Base-by-base conservation (phyloP, 2,888 invertebrate species). In the Malthinus seriepunctatus region DNA sequence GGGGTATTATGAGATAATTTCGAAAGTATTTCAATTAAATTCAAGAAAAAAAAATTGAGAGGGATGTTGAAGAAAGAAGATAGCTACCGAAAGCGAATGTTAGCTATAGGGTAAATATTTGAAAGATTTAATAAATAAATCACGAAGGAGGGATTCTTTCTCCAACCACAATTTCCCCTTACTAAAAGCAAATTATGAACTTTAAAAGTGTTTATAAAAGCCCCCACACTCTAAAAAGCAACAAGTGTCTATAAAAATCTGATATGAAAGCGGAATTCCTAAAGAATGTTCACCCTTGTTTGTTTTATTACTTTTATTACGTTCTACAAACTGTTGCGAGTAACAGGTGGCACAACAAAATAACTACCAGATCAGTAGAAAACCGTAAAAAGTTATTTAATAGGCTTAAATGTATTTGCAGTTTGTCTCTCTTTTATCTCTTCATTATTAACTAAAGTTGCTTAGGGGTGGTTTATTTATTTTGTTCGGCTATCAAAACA, bases 121-220 rank as follows among this genome's bases (percentile, higher is more conserved):
- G 33, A 32, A 14, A 47, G 33, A 45, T 31, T 47, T 48, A 54
- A 47, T 54, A 53, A 53, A 53, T 53, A 38, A 54, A 54, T 38
- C 54, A 54, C 37, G 38, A 51, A 59, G 54, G 79, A 79, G 81
- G 70, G 70, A 62, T 62, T 79, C 79, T 42, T 42, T 81, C 66
- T 78, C 67, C 78, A 79, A 64, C 71, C 79, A 78, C 80, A 81
- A 81, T 81, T 81, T 81, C 81, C 82, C 81, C 81, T 81, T 80
- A 78, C 80, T 81, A 81, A 81, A 42, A 81, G 81, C 81, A 81
- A 79, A 81, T 80, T 79, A 76, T 73, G 71, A 61, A 62, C 62
- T 63, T 63, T 56, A 58, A 65, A 60, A 62, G 63, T 68, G 69
- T 71, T 70, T 59, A 59, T 55, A 59, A 59, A 59, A 59, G 54